phyloP scores from a whole-genome alignment of 2,113 vertebrate species.

The mouse (Mus musculus) region DNA sequence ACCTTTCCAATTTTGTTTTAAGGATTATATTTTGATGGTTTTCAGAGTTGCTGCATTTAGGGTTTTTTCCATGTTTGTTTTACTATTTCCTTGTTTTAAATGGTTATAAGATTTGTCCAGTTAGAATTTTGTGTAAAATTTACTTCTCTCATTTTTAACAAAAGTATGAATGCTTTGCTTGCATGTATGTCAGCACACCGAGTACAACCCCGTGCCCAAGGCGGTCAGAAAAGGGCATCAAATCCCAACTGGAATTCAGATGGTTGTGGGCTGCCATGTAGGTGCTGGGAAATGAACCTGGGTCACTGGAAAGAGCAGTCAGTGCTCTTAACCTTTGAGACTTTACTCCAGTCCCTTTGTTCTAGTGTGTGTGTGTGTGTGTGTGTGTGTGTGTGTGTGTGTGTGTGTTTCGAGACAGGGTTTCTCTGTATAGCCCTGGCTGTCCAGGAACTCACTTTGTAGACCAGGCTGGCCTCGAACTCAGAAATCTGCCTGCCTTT shows the following conservation, averaged over 20 bases:
- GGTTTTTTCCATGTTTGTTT: not conserved
- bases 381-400: too few relatives aligned
- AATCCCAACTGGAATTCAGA: not conserved
- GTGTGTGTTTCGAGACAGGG: too few relatives aligned
- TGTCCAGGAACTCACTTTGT: too few relatives aligned
- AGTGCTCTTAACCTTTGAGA: not conserved
- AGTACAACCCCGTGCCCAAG: not conserved
- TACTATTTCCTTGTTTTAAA: not conserved
- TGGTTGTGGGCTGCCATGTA: not conserved
- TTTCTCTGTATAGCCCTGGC: too few relatives aligned
- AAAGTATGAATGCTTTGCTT: not conserved
- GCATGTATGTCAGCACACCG: not conserved
- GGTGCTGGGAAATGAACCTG: not conserved
- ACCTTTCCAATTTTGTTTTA: constrained; percentile 33
- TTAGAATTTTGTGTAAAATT: not conserved
- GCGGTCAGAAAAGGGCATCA: not conserved
- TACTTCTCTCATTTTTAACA: not conserved
- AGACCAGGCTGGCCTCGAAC: too few relatives aligned
- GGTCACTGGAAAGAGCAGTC: not conserved
- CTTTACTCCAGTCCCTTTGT: not conserved
- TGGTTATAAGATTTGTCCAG: not conserved
- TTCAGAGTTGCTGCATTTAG: not conserved
- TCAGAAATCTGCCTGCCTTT: too few relatives aligned
- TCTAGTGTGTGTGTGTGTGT: too few relatives aligned
- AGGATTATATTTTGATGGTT: not conserved